Conservation (phyloP, 2,888 invertebrate genomes). For the Coecobrya sp. region DNA sequence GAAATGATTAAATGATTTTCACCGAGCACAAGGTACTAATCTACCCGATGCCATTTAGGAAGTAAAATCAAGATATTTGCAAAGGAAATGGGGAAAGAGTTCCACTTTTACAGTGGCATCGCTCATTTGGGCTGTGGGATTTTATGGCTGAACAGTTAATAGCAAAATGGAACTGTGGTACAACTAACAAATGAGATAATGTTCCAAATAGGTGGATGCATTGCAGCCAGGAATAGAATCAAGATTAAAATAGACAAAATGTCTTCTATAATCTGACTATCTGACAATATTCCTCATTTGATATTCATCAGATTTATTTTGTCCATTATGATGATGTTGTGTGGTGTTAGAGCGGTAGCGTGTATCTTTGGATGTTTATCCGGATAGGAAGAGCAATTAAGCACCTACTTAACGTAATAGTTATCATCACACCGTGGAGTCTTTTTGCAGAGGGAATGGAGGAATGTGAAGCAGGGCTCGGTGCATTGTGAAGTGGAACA, state of each 20-base stretch:
- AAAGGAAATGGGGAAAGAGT: neutral
- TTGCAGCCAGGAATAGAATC: neutral
- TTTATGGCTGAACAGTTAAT: neutral
- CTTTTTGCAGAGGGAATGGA: neutral
- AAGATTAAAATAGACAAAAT: neutral
- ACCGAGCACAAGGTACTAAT: neutral
- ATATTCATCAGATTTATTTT: neutral
- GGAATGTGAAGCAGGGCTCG: slow-evolving; percentile 9
- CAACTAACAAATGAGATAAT: neutral
- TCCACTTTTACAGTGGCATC: neutral
- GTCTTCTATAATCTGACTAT: neutral
- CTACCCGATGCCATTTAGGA: neutral
- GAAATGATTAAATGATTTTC: slow-evolving; percentile 20
- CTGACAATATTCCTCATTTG: neutral
- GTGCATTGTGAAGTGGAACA: neutral
- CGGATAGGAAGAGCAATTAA: slow-evolving; percentile 63
- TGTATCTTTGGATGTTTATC: slow-evolving; percentile 36
- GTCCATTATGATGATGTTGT: neutral
- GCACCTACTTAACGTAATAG: slow-evolving; percentile 64
- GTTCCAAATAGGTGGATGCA: neutral
- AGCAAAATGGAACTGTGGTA: neutral
- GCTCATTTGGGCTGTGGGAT: neutral
- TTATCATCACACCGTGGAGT: slow-evolving; percentile 29
- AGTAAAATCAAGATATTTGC: slow-evolving; percentile 5
- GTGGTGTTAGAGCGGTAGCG: neutral